phyloP scores from a whole-genome alignment of 1,140 invertebrate species.

The Bombus sylvicola region DNA sequence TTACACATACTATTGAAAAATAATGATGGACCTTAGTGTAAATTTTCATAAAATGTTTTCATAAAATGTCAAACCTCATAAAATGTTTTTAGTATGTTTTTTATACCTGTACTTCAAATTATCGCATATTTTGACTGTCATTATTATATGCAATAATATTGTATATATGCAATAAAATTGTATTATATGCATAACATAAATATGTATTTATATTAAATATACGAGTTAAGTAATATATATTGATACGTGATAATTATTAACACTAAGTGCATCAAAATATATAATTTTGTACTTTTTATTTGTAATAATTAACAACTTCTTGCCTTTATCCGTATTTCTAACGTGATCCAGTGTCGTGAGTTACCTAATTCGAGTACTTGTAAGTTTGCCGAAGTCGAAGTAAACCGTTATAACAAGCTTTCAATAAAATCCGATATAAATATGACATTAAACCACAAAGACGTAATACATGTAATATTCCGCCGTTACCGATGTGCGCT shows the following conservation, averaged over 20 bases:
- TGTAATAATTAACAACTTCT: background rate
- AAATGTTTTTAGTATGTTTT: background rate
- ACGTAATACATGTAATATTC: slow-evolving; percentile 26
- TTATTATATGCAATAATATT: background rate
- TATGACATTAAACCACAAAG: slow-evolving; percentile 20
- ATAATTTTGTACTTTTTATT: slow-evolving; percentile 28
- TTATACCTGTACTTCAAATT: background rate
- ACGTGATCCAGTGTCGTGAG: slow-evolving; percentile 27
- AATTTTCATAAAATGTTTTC: background rate
- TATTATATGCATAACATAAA: slow-evolving; percentile 5
- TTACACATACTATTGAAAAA: background rate
- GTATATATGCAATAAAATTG: background rate
- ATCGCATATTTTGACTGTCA: background rate
- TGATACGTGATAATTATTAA: slow-evolving; percentile 27
- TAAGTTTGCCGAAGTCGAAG: slow-evolving; percentile 25
- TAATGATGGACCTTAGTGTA: background rate
- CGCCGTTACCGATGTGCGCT: background rate
- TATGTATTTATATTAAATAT: slow-evolving; percentile 32
- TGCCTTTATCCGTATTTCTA: slow-evolving; percentile 33
- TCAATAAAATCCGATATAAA: slow-evolving; percentile 41
- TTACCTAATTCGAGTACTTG: slow-evolving; percentile 38
- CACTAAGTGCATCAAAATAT: background rate
- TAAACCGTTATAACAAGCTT: slow-evolving; percentile 41
- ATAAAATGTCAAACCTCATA: background rate
- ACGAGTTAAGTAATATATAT: slow-evolving; percentile 14